Conservation (phyloP, 2,113 vertebrate species). For the Alosa alosa region DNA sequence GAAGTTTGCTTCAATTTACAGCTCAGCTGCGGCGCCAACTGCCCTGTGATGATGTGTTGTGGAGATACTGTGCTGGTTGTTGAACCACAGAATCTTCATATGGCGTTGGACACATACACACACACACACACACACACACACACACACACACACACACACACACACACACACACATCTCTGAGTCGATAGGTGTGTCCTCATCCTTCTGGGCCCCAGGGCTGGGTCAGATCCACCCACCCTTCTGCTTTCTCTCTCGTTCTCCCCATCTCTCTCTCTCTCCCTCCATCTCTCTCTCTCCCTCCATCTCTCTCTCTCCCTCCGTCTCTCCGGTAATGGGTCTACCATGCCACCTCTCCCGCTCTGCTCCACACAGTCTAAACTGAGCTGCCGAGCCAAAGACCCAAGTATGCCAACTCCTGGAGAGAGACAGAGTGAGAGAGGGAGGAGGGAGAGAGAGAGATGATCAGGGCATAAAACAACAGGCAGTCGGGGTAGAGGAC, state of each 20-base stretch:
- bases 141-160: conserved; percentile 35
- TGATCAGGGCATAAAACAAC: conserved; percentile 16
- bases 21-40: background rate
- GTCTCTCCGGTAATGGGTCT: conserved; percentile 4
- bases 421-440: background rate
- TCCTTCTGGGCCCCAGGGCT: conserved; percentile 35
- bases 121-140: conserved; percentile 32
- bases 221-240: conserved; percentile 14
- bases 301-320: conserved; percentile 30
- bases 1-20: conserved; percentile 12
- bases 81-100: background rate
- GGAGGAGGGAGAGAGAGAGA: background rate
- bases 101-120: background rate
- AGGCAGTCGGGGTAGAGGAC: background rate
- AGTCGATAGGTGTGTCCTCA: conserved; percentile 46
- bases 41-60: background rate
- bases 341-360: conserved; percentile 17
- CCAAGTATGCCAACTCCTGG: conserved; percentile 15
- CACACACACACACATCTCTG: conserved; percentile 25
- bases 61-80: background rate
- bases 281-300: conserved; percentile 21
- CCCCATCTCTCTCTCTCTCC: background rate
- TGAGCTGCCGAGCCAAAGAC: background rate
- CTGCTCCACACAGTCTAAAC: conserved; percentile 17
- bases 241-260: background rate